Percentiles rank a stretch among this genome's conserved stretches.
phyloP scores from a whole-genome alignment of 2,113 vertebrate species.

The Phoxinus phoxinus region DNA sequence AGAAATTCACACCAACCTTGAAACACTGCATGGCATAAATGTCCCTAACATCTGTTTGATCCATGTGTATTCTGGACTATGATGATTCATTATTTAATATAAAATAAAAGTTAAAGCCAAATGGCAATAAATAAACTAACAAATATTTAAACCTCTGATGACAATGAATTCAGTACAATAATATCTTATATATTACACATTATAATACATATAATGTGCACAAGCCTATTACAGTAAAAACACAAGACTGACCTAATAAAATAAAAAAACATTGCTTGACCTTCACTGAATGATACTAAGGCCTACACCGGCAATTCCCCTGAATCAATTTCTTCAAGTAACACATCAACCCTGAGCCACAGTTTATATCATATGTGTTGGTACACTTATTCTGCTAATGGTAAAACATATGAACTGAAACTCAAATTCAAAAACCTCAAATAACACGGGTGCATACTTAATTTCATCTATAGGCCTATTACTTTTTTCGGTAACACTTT shows the following conservation, averaged over 20 bases:
- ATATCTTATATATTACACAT: not conserved
- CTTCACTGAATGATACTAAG: not conserved
- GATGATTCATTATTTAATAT: no score
- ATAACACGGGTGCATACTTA: not conserved
- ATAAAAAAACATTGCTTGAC: not conserved
- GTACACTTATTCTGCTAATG: not conserved
- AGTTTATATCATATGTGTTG: not conserved
- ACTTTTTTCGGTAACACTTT: no score
- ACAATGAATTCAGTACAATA: not conserved
- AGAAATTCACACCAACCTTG: not conserved
- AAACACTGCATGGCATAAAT: not conserved
- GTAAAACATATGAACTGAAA: not conserved
- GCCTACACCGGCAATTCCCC: not conserved
- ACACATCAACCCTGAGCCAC: no score
- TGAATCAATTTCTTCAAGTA: not conserved
- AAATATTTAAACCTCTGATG: no score
- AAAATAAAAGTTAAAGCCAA: no score
- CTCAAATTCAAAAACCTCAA: not conserved
- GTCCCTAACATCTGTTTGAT: not conserved
- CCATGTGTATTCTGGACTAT: not conserved
- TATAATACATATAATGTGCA: no score
- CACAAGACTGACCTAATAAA: no score
- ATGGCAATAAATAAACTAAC: no score
- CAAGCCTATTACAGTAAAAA: no score
- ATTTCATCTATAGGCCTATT: not conserved